These are phyloP conservation scores for Orcinus orca DNA, from an alignment of 2,113 vertebrate species.

Conservation along the genomic window DNA sequence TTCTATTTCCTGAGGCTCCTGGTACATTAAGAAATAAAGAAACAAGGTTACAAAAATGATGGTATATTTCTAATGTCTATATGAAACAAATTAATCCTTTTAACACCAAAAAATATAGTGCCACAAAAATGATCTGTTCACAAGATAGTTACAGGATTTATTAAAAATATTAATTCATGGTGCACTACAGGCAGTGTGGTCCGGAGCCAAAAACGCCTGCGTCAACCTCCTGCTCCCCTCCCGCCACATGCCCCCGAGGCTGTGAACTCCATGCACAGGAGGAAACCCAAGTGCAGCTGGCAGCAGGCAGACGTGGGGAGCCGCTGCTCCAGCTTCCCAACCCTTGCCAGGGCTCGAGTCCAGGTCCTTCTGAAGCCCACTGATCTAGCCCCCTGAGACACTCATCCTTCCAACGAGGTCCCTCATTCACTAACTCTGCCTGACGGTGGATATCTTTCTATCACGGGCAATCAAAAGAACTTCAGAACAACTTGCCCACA, in stretches of 20 bases:
- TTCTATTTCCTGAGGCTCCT: neutral
- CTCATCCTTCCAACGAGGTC: neutral
- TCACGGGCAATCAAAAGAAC: neutral
- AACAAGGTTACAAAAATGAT: neutral
- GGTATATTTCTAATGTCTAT: conserved; percentile 69
- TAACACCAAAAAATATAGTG: conserved; percentile 53
- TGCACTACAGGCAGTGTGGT: conserved; percentile 67
- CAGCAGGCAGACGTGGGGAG: neutral
- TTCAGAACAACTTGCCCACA: neutral
- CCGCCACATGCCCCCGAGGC: neutral
- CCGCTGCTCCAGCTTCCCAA: neutral
- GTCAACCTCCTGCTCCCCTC: conserved; percentile 54
- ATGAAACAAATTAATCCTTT: conserved; percentile 74
- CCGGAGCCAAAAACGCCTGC: conserved; percentile 55
- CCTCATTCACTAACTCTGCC: fast-evolving
- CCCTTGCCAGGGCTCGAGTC: neutral
- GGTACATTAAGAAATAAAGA: conserved; percentile 20
- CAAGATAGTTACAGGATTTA: conserved; percentile 77
- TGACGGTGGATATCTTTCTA: neutral
- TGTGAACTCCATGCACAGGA: neutral
- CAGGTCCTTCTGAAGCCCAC: neutral
- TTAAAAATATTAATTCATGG: conserved; percentile 77
- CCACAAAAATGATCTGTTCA: conserved; percentile 67
- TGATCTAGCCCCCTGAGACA: neutral
- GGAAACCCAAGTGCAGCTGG: neutral